These are phyloP conservation scores for Aromia moschata DNA, from an alignment of 2,888 invertebrate genomes.

Conservation along the genomic window DNA sequence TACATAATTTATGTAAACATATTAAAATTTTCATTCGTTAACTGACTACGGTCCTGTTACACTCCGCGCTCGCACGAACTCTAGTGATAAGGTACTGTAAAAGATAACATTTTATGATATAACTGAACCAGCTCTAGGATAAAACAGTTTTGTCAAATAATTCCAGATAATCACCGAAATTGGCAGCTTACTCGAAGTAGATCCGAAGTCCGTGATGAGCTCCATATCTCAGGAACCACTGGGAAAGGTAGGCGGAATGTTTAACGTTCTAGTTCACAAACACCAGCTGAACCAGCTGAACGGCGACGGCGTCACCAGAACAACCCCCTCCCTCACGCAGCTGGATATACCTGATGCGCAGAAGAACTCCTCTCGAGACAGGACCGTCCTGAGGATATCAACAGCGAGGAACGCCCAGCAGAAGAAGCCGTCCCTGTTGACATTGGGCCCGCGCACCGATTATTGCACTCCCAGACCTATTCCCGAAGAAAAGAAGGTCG, in stretches of 20 bases:
- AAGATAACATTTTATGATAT: too few species aligned
- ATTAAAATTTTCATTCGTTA: too few species aligned
- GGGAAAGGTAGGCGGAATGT: constrained; percentile 70
- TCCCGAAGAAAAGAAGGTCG: background rate
- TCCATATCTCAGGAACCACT: constrained; percentile 67
- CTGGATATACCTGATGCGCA: constrained; percentile 1
- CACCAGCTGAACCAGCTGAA: constrained; percentile 43
- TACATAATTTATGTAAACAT: too few species aligned
- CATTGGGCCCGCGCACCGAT: background rate
- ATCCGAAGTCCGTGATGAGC: constrained; percentile 63
- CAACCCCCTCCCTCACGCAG: constrained; percentile 23
- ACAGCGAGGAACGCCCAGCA: constrained; percentile 23
- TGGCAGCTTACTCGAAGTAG: constrained; percentile 63
- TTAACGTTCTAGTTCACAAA: constrained; percentile 65
- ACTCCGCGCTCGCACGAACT: too few species aligned
- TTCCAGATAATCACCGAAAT: constrained; percentile 64
- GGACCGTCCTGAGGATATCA: constrained; percentile 27
- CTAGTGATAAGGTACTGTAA: too few species aligned
- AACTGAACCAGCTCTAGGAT: too few species aligned
- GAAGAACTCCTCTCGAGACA: constrained; percentile 3
- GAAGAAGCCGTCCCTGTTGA: constrained; percentile 6
- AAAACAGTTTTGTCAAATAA: too few species aligned
- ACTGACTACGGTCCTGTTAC: too few species aligned
- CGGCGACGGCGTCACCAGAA: constrained; percentile 50
- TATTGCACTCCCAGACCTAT: constrained; percentile 1